Evolutionary conservation across 2,888 invertebrate species (phyloP).

Genomic region (Chorisops tibialis): DNA sequence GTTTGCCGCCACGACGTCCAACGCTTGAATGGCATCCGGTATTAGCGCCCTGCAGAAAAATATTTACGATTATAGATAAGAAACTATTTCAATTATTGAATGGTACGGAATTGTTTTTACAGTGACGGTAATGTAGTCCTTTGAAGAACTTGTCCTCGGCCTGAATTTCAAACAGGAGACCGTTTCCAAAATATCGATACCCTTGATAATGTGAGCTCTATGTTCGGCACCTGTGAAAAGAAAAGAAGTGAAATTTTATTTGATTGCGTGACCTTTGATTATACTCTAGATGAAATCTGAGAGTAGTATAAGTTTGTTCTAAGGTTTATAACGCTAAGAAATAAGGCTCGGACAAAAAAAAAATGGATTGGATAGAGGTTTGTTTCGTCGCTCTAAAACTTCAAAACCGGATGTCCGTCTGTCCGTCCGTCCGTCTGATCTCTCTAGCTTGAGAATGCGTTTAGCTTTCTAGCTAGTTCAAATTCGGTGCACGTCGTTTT

Average conservation of each 20-base stretch:
- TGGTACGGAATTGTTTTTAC: constrained; percentile 22
- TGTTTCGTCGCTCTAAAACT: too few relatives aligned
- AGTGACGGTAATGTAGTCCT: constrained; percentile 41
- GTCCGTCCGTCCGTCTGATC: too few relatives aligned
- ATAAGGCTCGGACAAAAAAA: too few relatives aligned
- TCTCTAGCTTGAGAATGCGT: too few relatives aligned
- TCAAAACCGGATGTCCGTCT: too few relatives aligned
- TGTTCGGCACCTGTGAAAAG: constrained; percentile 52
- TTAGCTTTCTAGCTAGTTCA: too few relatives aligned
- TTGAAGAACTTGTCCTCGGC: constrained; percentile 53
- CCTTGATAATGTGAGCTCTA: constrained; percentile 60
- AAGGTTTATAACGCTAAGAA: too few relatives aligned
- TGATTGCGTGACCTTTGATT: too few relatives aligned
- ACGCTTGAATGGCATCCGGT: constrained; percentile 75
- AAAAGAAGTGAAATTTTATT: constrained; percentile 13
- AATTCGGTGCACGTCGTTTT: too few relatives aligned
- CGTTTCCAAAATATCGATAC: constrained; percentile 68
- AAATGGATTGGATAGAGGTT: too few relatives aligned
- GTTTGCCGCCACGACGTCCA: constrained; percentile 57
- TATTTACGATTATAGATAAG: neutral
- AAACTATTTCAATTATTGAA: neutral
- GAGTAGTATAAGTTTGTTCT: too few relatives aligned
- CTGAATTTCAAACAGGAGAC: constrained; percentile 70
- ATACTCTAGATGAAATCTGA: too few relatives aligned
- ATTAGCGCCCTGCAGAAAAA: constrained; percentile 3